These are phyloP conservation scores for Platanista minor DNA, from an alignment of 2,113 vertebrate species.

Conservation along the genomic window DNA sequence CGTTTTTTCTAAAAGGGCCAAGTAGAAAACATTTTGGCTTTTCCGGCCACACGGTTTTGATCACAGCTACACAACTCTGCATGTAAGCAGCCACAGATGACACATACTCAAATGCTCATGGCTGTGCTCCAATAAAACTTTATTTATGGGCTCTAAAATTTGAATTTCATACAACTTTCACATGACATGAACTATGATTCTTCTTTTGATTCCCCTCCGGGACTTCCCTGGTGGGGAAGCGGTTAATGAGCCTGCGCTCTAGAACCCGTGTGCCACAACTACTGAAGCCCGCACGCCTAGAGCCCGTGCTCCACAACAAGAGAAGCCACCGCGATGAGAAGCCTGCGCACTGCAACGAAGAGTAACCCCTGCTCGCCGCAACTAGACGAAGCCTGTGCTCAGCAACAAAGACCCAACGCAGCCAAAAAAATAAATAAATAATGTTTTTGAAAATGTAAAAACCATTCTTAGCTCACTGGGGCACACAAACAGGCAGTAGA, in stretches of 20 bases:
- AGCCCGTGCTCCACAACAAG: too few species aligned
- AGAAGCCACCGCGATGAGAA: too few species aligned
- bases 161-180: background rate
- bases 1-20: background rate
- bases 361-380: too few species aligned
- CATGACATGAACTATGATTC: background rate
- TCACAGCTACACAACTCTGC: background rate
- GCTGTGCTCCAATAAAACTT: background rate
- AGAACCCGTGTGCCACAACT: too few species aligned
- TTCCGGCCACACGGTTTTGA: background rate
- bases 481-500: background rate
- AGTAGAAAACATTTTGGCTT: background rate
- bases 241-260: too few species aligned
- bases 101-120: background rate
- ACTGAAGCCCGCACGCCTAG: too few species aligned
- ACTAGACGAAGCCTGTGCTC: too few species aligned
- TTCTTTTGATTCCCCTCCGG: background rate
- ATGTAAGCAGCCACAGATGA: background rate
- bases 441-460: background rate
- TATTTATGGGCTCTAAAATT: background rate
- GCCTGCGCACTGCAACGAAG: too few species aligned
- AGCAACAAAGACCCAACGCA: too few species aligned
- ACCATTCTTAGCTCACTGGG: background rate
- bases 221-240: too few species aligned
- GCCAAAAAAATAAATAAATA: background rate